A percentile compares a stretch with the other conserved stretches of the same genome.
phyloP scores from a whole-genome alignment of 2,797 vertebrate genomes.

The Triplophysa bombifrons region DNA sequence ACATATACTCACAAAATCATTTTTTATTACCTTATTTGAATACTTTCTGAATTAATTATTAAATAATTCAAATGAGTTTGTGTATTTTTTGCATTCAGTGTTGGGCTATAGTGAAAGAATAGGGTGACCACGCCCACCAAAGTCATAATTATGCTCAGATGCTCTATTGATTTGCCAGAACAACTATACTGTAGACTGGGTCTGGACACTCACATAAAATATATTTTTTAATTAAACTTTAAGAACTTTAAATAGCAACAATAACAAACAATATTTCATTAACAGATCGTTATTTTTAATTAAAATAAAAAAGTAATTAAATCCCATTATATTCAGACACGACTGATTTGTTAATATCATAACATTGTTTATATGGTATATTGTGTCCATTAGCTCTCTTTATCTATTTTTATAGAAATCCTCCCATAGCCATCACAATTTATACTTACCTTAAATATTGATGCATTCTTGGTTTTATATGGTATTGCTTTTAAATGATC shows the following conservation, averaged over 20 bases:
- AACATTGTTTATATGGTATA: no score
- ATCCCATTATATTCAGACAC: neutral
- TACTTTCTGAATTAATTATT: no score
- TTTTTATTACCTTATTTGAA: no score
- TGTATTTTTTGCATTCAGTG: neutral
- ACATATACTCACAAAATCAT: no score
- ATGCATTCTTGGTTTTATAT: neutral
- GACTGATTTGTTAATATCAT: no score
- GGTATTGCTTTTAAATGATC: no score
- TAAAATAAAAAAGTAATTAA: neutral
- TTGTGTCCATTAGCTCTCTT: no score
- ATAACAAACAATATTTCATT: neutral
- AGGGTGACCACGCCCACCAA: no score
- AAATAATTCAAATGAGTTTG: neutral
- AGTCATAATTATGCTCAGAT: no score
- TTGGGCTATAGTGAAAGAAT: no score
- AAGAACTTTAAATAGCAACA: neutral
- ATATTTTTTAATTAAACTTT: neutral
- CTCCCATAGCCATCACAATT: neutral
- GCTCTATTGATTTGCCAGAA: neutral
- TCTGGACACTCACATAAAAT: neutral
- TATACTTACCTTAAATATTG: neutral
- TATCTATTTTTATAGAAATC: no score
- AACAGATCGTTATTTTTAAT: neutral
- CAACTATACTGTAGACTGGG: neutral